Evolutionary conservation across 2,888 invertebrate species (phyloP), one percentile per base, ranked within the genome.

Genomic region (Pyrocoelia pectoralis): DNA sequence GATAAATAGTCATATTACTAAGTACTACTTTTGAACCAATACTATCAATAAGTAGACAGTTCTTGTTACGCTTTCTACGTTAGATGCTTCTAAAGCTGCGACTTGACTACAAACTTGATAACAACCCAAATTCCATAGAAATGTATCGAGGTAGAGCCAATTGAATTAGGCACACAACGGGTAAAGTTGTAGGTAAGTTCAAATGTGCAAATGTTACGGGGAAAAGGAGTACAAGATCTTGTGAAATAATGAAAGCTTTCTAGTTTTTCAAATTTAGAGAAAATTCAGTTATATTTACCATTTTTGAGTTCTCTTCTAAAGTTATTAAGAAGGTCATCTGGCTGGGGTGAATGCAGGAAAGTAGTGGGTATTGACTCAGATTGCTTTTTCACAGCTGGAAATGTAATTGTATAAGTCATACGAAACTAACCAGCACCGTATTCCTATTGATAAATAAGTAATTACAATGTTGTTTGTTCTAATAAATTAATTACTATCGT

Each of bases 371-470:
- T 64, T 60, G 64, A 64, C 64, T 64, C 59, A 59, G 64, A 64
- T 64, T 64, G 64, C 56, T 64, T 64, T 64, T 64, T 64, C 64
- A 64, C 64, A 64, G 64, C 64, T 64, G 64, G 64, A 64, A 64
- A 64, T 64, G 55, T 52, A 64, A 64, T 64, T 52, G 60, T 52
- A 64, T 64, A 56, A 64, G 60, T 64, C 46, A 64, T 33, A 46
- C 46, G 60, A 40, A 59, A 56, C 48, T 43, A 53, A 50, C 56
- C 52, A 28, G 55, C 59, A 60, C 60, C 33, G 59, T 53, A 64
- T 59, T 59, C 33, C 64, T 59, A 64, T 59, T 64, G 64, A 64
- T 64, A 60, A 46, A 15, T 15, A 8, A n/a, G 14, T 9, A 46
- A 8, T 15, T 15, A 43, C n/a, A 43, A 13, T 14, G 40, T 40